Conservation (phyloP, 2,888 invertebrate species). For the Eristalinus aeneus region DNA sequence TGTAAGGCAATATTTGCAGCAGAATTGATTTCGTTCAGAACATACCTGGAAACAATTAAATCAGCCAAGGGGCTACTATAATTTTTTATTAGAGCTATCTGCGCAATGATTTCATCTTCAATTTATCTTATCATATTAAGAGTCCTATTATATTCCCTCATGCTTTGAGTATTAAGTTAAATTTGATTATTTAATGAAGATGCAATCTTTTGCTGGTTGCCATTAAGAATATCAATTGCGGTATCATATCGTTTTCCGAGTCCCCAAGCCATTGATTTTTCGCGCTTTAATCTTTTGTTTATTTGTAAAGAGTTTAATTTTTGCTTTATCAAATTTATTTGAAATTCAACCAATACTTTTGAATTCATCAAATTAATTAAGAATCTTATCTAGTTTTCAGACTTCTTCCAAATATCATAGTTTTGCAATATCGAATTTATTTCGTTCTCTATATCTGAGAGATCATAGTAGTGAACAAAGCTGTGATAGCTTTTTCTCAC, state of each 20-base stretch:
- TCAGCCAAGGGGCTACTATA: background rate
- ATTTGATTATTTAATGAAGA: too few species aligned
- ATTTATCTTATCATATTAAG: background rate
- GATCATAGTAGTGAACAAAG: background rate
- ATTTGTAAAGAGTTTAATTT: background rate
- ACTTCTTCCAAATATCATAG: background rate
- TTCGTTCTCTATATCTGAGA: background rate
- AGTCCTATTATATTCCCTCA: background rate
- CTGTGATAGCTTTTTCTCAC: background rate
- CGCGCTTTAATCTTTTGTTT: background rate
- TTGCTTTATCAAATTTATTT: too few species aligned
- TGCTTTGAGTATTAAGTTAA: too few species aligned
- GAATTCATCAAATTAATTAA: too few species aligned
- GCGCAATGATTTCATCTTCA: background rate
- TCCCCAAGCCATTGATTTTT: background rate
- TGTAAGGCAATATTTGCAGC: background rate
- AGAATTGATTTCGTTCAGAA: background rate
- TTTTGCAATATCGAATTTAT: too few species aligned
- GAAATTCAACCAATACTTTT: too few species aligned
- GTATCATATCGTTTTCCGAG: background rate
- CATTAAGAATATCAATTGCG: too few species aligned
- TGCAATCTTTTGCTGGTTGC: too few species aligned
- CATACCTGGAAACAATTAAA: background rate
- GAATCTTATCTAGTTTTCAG: too few species aligned
- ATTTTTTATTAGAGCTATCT: background rate